Evolutionary conservation across 2,113 vertebrate species (phyloP).

Genomic region (Pyxicephalus adspersus): DNA sequence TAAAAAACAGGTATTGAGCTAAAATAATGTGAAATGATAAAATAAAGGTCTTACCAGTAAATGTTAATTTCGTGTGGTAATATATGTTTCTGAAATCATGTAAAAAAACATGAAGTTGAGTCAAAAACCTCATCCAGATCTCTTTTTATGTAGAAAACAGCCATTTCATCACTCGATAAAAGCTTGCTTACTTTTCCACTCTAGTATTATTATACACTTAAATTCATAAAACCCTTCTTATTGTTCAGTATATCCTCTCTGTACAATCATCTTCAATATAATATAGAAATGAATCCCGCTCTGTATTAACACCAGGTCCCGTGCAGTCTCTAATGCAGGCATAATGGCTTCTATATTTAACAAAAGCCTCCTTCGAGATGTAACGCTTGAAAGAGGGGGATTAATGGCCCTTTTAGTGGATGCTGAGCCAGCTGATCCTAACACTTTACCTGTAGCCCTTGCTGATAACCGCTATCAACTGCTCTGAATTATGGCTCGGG

Average conservation of each 20-base stretch:
- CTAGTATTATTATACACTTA: not conserved
- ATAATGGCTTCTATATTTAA: constrained; percentile 55
- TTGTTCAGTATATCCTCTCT: constrained; percentile 15
- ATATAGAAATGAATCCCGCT: constrained; percentile 27
- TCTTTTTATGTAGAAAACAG: no score
- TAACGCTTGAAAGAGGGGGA: constrained; percentile 32
- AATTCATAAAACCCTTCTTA: not conserved
- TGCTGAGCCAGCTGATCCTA: constrained; percentile 49
- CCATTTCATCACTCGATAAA: not conserved
- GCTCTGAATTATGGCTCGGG: constrained; percentile 1
- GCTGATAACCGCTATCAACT: constrained; percentile 19
- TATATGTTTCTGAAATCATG: no score
- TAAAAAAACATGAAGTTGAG: no score
- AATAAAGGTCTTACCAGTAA: no score
- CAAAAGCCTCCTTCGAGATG: constrained; percentile 39
- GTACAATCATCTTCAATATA: constrained; percentile 4
- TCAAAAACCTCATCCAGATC: no score
- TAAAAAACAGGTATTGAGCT: no score
- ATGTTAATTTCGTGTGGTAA: no score
- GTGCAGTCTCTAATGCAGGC: constrained; percentile 30
- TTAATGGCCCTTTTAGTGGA: constrained; percentile 52
- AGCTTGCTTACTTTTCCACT: not conserved
- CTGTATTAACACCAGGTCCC: constrained; percentile 34
- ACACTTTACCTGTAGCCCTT: constrained; percentile 48
- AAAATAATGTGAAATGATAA: no score